Conservation (phyloP, 1,140 invertebrate species). For the Plodia interpunctella region DNA sequence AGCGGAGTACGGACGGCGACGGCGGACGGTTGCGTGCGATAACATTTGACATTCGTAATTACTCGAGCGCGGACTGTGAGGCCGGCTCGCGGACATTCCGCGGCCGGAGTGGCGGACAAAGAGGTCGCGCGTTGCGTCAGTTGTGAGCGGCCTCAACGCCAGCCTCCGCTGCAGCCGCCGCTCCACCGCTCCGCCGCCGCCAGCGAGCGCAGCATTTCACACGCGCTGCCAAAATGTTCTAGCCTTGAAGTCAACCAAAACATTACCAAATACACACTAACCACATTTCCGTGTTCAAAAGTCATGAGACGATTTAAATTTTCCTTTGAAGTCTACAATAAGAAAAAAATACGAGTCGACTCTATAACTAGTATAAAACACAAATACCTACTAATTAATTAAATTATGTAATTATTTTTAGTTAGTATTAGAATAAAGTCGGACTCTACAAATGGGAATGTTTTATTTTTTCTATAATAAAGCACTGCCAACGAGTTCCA, state of each 20-base stretch:
- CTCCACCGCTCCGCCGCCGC: constrained; percentile 18
- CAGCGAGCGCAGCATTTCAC: constrained; percentile 41
- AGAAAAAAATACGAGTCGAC: neutral
- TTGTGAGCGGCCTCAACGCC: constrained; percentile 18
- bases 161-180: constrained; percentile 1
- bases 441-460: constrained; percentile 20
- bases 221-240: constrained; percentile 51
- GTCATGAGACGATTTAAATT: neutral
- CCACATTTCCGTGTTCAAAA: constrained; percentile 29
- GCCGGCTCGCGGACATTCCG: constrained; percentile 61
- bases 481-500: constrained; percentile 54
- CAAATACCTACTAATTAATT: too few relatives aligned
- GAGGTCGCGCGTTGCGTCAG: constrained; percentile 72
- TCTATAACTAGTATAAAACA: too few relatives aligned
- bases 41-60: constrained; percentile 76
- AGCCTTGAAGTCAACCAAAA: constrained; percentile 47
- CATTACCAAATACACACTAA: constrained; percentile 37
- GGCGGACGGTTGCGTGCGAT: constrained; percentile 72
- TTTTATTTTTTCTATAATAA: constrained; percentile 32
- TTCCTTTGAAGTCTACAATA: neutral
- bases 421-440: neutral
- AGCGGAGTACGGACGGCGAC: constrained; percentile 67
- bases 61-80: constrained; percentile 58
- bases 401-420: too few relatives aligned
- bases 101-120: constrained; percentile 63